Base-by-base conservation (phyloP, 2,797 vertebrate genomes). In the Anguilla marmorata region DNA sequence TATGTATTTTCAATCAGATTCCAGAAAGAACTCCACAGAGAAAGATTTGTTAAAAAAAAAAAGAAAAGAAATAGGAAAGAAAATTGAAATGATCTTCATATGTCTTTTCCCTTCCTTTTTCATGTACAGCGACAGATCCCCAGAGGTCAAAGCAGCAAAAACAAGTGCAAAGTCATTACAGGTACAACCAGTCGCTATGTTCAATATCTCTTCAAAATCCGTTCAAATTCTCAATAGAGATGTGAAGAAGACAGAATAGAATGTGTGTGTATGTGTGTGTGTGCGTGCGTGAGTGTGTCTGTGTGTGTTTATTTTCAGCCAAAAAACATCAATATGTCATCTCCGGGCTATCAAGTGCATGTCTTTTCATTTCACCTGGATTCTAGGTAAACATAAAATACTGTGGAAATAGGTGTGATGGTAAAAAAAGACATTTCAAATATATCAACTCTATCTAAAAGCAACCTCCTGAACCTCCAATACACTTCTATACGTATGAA, bases 281-380 rank as follows among this genome's bases (percentile, higher is more conserved):
- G 60, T 52, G 50, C 45, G 33, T 41, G 12, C 45, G 37, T 80
- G 50, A 19, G 21, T 63, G 58, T 63, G n/a, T 30, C 30, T 76
- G 33, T 82, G 41, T 48, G 16, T 82, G 45, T 82, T 24, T 48
- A 50, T 21, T n/a, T 24, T 82, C 21, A n/a, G 16, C 45, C 6
- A 37, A 8, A 50, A 82, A 48, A 82, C 24, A 50, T 82, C 79
- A 82, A 82, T 50, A 82, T 82, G 79, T 82, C 45, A 50, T 82
- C 21, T 82, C 21, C 1, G 50, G 8, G 24, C 79, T 12, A 50
- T 82, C 21, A 82, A 82, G 19, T n/a, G 45, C 45, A 82, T 50
- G 45, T 12, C 19, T 82, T 48, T 48, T 24, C 79, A 80, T 45
- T 37, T 82, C 79, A n/a, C 79, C 79, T 82, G 45, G 19, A 41